phyloP scores from a whole-genome alignment of 2,797 vertebrate species.

The Phoebastria nigripes region DNA sequence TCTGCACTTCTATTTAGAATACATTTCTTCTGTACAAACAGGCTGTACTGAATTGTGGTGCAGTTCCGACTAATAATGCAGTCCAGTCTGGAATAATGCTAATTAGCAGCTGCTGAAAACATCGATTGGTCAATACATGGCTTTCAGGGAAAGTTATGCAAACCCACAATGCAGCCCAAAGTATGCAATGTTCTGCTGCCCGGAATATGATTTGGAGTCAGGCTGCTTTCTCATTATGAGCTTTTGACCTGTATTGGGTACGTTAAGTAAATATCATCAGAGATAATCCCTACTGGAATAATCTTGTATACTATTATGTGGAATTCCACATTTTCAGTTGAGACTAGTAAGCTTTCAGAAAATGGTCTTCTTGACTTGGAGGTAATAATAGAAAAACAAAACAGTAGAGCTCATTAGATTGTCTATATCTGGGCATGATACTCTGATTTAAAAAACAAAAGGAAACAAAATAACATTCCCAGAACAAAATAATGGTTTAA shows the following conservation, averaged over 20 bases:
- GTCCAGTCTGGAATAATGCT: neutral
- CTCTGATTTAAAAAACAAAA: neutral
- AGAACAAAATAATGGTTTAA: neutral
- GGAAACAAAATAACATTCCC: neutral
- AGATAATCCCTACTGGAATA: constrained; percentile 3
- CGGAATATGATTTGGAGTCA: neutral
- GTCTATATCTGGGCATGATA: neutral
- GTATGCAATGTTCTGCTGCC: neutral
- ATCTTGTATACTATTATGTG: neutral
- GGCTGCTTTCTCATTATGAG: neutral
- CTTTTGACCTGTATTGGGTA: neutral
- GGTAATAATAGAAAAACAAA: constrained; percentile 10
- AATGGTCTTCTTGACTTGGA: constrained; percentile 50
- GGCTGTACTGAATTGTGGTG: neutral
- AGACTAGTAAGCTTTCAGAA: constrained; percentile 37
- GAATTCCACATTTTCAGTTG: neutral
- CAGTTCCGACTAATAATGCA: neutral
- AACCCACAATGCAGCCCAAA: neutral
- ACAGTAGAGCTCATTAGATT: constrained; percentile 13
- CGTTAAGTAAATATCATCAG: neutral
- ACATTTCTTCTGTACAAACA: neutral
- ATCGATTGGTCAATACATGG: neutral
- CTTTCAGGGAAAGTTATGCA: neutral
- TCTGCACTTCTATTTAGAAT: neutral
- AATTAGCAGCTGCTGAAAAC: constrained; percentile 28